Conservation (phyloP, 2,113 vertebrate genomes). For the Bungarus multicinctus region DNA sequence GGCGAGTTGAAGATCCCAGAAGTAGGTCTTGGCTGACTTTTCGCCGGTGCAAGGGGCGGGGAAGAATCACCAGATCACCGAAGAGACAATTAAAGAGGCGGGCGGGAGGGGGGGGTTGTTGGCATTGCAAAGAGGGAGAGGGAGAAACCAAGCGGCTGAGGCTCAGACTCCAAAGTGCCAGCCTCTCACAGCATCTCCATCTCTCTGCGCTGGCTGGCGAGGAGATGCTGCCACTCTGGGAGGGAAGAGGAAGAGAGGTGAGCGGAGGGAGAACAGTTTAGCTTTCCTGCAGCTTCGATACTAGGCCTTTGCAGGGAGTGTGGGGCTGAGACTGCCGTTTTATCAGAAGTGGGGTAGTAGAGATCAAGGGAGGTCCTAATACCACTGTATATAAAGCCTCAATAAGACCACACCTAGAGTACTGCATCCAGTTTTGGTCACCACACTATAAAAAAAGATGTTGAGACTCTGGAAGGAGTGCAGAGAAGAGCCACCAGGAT, state of each 20-base stretch:
- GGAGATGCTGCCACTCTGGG: neutral
- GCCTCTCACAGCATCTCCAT: neutral
- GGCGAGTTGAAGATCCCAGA: neutral
- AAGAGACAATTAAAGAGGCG: neutral
- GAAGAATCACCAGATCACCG: neutral
- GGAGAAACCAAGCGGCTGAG: neutral
- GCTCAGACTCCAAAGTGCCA: neutral
- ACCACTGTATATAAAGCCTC: too few relatives aligned
- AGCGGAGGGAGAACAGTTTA: conserved; percentile 36
- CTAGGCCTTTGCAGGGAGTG: conserved; percentile 42
- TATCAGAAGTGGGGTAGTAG: too few relatives aligned
- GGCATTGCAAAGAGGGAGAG: neutral
- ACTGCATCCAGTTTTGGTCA: too few relatives aligned
- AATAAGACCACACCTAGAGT: too few relatives aligned
- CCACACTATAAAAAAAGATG: too few relatives aligned
- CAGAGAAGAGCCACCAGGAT: too few relatives aligned
- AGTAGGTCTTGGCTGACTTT: neutral
- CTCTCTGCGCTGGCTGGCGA: too few relatives aligned
- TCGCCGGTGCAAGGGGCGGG: neutral
- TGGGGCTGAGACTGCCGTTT: conserved; percentile 27
- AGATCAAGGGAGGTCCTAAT: too few relatives aligned
- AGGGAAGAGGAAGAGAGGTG: neutral
- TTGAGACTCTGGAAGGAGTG: too few relatives aligned
- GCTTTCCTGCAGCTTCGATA: conserved; percentile 44
- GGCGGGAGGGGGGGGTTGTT: too few relatives aligned